Evolutionary conservation across 1,140 invertebrate species (phyloP), one percentile per base, ranked within the genome.

Genomic region (Spodoptera frugiperda): DNA sequence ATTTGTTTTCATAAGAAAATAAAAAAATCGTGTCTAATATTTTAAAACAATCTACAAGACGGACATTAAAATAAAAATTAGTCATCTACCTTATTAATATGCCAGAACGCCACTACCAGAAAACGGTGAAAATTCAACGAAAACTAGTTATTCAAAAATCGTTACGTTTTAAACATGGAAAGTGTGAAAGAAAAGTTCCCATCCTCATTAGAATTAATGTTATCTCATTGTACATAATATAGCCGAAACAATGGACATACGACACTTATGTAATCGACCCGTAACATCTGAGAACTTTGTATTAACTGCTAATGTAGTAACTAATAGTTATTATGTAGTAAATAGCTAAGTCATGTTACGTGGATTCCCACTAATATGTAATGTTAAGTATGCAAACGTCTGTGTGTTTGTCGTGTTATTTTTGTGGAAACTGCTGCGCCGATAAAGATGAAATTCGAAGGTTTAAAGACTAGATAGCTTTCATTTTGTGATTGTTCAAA

Each of bases 171-270:
- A 19, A 61, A 48, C n/a, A 82, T 87, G 80, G 86, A 88, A 89
- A 89, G 79, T 79, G 33, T 14, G 49, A 68, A 82, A 82, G 76
- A 84, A 82, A 82, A 77, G 80, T 89, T 89, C 87, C 77, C 87
- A 89, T 57, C 44, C 44, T 49, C 77, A 79, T 70, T 78, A 85
- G 79, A 76, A 82, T 79, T 79, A 67, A 82, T 79, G 81, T 88
- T 89, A 87, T 87, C 82, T 86, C 84, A 88, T 87, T 87, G 84
- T 55, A 80, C 77, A 77, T 73, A 73, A 73, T 61, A 85, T 77
- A 75, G 63, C 81, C 81, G 73, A 81, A 85, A 89, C 87, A 89
- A 89, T 86, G 85, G 80, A 77, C 80, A 74, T 57, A 55, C 63
- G 67, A 59, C 74, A 75, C 15, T 63, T 30, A 70, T 83, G 65